Evolutionary conservation across 2,888 invertebrate species (phyloP), one percentile per base, ranked within the genome.

Genomic region (Suillia variegata): DNA sequence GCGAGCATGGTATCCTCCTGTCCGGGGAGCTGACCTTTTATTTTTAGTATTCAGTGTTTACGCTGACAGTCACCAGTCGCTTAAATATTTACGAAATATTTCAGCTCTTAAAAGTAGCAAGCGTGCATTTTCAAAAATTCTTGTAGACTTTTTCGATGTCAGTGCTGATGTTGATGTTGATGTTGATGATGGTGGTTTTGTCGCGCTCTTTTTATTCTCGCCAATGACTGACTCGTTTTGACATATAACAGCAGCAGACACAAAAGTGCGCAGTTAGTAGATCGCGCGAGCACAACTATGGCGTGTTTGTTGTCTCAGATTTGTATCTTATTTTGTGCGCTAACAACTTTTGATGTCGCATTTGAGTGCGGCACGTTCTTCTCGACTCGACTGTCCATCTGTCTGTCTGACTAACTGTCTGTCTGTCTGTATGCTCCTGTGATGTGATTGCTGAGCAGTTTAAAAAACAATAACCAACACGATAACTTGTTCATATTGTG

Each of bases 381-480:
- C n/a, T n/a, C n/a, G n/a, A n/a, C n/a, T n/a, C n/a, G n/a, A n/a
- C n/a, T n/a, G n/a, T n/a, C n/a, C n/a, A n/a, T n/a, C n/a, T n/a
- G n/a, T n/a, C n/a, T n/a, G n/a, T n/a, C n/a, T n/a, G n/a, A n/a
- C n/a, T n/a, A n/a, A n/a, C n/a, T n/a, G n/a, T n/a, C n/a, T n/a
- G n/a, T n/a, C n/a, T n/a, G n/a, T n/a, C n/a, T n/a, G n/a, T n/a
- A n/a, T n/a, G 45, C 45, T 45, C 45, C 18, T 64, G 64, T 57
- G 56, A 53, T 60, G 55, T 47, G 60, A 71, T 75, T 70, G 78
- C 72, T 73, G 70, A 76, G 75, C 75, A 76, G 75, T 75, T 77
- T 78, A 78, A 78, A 78, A 78, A 78, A 69, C 78, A 69, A 78
- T 78, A 78, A 78, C 70, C 76, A 67, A 75, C 78, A 75, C 78